Evolutionary conservation across 1,140 invertebrate genomes (phyloP), one percentile per base, ranked within the genome.

Genomic region (Chrysopa pallens): DNA sequence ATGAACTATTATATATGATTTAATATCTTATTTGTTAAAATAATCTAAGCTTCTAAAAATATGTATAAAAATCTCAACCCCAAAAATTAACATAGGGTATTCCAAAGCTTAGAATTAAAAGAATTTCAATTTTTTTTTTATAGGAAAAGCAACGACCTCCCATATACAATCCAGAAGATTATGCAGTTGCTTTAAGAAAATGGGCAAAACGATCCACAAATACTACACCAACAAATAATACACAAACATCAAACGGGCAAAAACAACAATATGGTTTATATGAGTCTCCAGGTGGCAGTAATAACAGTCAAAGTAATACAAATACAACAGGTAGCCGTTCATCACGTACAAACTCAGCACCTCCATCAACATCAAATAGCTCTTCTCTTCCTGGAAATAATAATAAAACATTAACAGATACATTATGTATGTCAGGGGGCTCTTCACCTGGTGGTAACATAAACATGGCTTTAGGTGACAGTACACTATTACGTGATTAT

Each of bases 121-220:
- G 17, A 3, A 3, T 23, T 23, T 23, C 5, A 23, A 23, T 48
- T 51, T 49, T 42, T 51, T 53, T 27, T 45, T 63, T 52, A 8
- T 57, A 84, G 79, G 80, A 84, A 55, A 83, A 84, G 50, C 74
- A 83, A 53, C 66, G 84, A 40, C 84, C 85, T 39, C 84, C 85
- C 3, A 78, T 84, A 14, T 88, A 87, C 65, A 86, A 87, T 60
- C 77, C 81, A 0, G 84, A 88, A 59, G 83, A 87, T 55, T 87
- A 86, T 56, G 78, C 77, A 4, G 64, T 74, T 8, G 78, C 80
- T 0, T 56, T 88, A 38, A 74, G 76, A 49, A 82, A 83, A 69
- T 84, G 78, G 72, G 76, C 76, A 47, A 72, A 77, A 61, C 70
- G 74, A 47, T 61, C 70, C 43, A 43, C 62, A 28, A 61, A 61